phyloP scores from a whole-genome alignment of 1,140 invertebrate genomes.

The Sycobia sp. region DNA sequence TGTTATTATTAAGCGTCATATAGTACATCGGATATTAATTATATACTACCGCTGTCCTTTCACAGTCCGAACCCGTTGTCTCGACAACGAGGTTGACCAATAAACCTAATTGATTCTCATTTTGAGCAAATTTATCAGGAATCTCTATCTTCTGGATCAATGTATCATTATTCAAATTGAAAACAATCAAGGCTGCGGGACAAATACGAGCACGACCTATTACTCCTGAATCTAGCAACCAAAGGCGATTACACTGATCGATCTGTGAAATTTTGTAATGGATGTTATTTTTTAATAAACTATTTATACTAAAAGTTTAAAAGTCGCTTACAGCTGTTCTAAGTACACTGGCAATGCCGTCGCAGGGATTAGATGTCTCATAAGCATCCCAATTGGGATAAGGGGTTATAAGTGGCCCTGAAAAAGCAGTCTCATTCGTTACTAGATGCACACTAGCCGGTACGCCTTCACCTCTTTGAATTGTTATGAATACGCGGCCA shows the following conservation, averaged over 20 bases:
- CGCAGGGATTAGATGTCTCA: constrained; percentile 31
- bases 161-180: constrained; percentile 54
- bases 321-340: constrained; percentile 37
- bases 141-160: constrained; percentile 54
- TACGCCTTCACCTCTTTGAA: constrained; percentile 36
- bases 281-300: not conserved
- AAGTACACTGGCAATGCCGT: constrained; percentile 39
- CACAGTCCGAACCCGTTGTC: too few relatives aligned
- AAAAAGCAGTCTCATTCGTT: constrained; percentile 5
- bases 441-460: constrained; percentile 39
- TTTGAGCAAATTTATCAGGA: constrained; percentile 41
- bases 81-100: constrained; percentile 34
- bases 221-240: constrained; percentile 60
- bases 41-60: too few relatives aligned
- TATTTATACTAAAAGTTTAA: not conserved
- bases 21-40: too few relatives aligned
- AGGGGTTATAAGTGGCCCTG: constrained; percentile 38
- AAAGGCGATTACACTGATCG: constrained; percentile 59
- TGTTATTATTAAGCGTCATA: too few relatives aligned
- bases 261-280: constrained; percentile 43
- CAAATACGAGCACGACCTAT: constrained; percentile 53
- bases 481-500: constrained; percentile 40
- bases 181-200: constrained; percentile 57
- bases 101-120: constrained; percentile 10
- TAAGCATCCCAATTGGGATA: constrained; percentile 45